These are phyloP conservation scores for Platyscapa corneri DNA, from an alignment of 1,140 invertebrate genomes.

Conservation along the genomic window DNA sequence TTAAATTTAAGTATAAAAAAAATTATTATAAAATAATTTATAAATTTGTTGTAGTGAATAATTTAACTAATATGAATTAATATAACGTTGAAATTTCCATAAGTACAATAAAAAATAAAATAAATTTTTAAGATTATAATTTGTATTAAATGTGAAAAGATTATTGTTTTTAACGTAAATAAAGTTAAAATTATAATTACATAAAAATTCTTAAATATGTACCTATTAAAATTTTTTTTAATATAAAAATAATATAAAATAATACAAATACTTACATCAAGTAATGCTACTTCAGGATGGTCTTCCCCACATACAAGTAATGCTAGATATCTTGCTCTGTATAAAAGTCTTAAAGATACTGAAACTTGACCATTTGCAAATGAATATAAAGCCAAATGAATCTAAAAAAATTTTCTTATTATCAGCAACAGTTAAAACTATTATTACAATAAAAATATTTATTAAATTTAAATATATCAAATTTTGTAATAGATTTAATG, in stretches of 20 bases:
- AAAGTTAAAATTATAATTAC: no score
- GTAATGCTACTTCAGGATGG: conserved; percentile 96
- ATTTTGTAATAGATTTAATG: no score
- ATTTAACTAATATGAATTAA: no score
- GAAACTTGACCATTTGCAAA: conserved; percentile 98
- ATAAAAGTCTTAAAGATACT: conserved; percentile 93
- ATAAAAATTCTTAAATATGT: no score
- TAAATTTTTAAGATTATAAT: no score
- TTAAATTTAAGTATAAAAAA: neutral
- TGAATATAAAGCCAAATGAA: conserved; percentile 96
- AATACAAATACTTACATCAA: conserved; percentile 86
- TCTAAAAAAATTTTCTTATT: conserved; percentile 78
- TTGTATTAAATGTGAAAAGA: no score
- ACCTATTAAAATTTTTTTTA: no score
- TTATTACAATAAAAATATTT: neutral
- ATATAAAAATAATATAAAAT: neutral
- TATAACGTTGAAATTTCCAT: no score
- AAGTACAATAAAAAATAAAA: no score
- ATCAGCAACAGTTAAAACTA: neutral
- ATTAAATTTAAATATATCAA: neutral
- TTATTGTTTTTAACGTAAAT: no score
- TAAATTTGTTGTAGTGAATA: no score
- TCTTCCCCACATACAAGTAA: conserved; percentile 95
- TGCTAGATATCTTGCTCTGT: conserved; percentile 95
- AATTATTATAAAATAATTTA: neutral